Base-by-base conservation (phyloP, 2,888 invertebrate species). In the Galerucella calmariensis region DNA sequence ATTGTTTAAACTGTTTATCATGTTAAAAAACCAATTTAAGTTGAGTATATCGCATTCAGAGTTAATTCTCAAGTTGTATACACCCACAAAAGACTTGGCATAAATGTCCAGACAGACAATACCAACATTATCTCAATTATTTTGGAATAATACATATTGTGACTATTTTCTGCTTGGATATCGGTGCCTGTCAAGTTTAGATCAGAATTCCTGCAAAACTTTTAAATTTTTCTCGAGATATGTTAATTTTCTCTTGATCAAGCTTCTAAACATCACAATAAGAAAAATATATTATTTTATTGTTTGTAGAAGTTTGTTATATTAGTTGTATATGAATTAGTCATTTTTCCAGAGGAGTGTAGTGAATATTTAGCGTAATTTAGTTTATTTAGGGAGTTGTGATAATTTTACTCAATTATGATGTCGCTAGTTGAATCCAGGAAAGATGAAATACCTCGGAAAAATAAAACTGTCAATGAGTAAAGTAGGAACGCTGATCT, bases 91-190 rank as follows among this genome's bases (percentile, higher is more conserved):
- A 75, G 75, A 77, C 75, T 67, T 74, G 74, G 76, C 78, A 75
- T 72, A 68, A 76, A 75, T 77, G 69, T 78, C 75, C 75, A 76
- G 71, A 72, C 74, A 72, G 68, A 68, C 68, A 73, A 75, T 48
- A 46, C 67, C 51, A 59, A 62, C 65, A 56, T 61, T 51, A 27
- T 69, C n/a, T 53, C 0, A n/a, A 53, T 56, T 8, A 20, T 44
- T 59, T 16, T 53, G 51, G 61, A 63, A 63, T 41, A 35, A 27
- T 27, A 27, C 27, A 27, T 27, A 68, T n/a, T 48, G 59, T 27
- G 62, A 76, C 65, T 77, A 75, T 78, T 78, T 72, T 75, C 75
- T 73, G 75, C 70, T 59, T 73, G 77, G 75, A 79, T 77, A 79
- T 77, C 74, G 78, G 78, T 78, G 79, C 76, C 77, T 77, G 78